Conservation (phyloP, 92 coral and sea anemone genomes). For the Montipora capitata region DNA sequence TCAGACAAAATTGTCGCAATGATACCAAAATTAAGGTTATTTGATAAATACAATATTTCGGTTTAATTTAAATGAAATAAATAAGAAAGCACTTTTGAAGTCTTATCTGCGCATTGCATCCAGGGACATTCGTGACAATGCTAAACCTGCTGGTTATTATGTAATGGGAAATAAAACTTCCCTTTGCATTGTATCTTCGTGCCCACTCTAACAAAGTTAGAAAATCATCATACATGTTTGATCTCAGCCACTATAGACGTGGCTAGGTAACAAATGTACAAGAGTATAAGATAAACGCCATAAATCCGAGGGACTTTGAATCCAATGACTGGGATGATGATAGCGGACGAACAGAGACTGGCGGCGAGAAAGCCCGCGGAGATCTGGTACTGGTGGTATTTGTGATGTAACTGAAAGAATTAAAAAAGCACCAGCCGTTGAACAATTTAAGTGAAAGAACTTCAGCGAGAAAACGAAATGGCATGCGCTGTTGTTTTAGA, state of each 20-base stretch:
- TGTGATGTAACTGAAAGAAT: slow-evolving; percentile 80
- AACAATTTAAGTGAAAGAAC: no score
- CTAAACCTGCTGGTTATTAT: no score
- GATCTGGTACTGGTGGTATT: slow-evolving; percentile 83
- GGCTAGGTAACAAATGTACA: slow-evolving; percentile 79
- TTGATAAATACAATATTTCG: no score
- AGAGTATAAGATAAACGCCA: slow-evolving; percentile 87
- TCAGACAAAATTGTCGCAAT: no score
- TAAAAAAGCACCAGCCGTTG: background rate
- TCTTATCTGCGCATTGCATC: no score
- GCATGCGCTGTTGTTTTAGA: no score
- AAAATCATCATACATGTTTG: slow-evolving; percentile 36
- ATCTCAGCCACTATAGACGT: slow-evolving; percentile 79
- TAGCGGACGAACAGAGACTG: slow-evolving; percentile 92
- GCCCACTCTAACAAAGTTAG: background rate
- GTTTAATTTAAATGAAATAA: no score
- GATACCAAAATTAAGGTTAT: no score
- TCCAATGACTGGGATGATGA: slow-evolving; percentile 90
- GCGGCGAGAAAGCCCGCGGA: slow-evolving; percentile 92
- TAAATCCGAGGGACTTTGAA: slow-evolving; percentile 90
- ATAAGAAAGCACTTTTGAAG: no score
- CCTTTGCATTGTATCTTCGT: background rate
- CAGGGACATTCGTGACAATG: no score
- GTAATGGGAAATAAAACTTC: no score
- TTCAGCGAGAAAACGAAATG: no score